These are phyloP conservation scores for Drosophila leonis DNA, from an alignment of 2,888 invertebrate species.

Conservation along the genomic window DNA sequence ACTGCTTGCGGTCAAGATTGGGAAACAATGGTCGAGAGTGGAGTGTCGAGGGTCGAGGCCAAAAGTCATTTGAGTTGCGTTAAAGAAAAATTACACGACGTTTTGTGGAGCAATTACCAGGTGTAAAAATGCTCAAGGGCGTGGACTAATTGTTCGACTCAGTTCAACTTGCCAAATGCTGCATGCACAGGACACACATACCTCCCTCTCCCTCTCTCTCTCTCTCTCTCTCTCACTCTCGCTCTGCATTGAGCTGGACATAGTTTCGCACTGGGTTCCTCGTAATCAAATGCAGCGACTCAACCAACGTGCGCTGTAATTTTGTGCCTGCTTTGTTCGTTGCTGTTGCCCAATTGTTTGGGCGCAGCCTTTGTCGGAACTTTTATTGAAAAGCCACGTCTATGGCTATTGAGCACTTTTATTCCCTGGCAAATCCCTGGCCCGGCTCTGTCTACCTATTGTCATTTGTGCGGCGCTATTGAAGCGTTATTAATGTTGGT, in stretches of 20 bases:
- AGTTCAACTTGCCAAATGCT: slow-evolving; percentile 38
- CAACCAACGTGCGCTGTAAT: slow-evolving; percentile 61
- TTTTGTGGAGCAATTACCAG: slow-evolving; percentile 83
- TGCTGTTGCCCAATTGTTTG: slow-evolving; percentile 59
- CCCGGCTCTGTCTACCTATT: slow-evolving; percentile 6
- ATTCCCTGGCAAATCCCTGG: slow-evolving; percentile 6
- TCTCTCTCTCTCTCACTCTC: neutral
- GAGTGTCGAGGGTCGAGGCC: slow-evolving; percentile 28
- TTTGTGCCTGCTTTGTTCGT: slow-evolving; percentile 64
- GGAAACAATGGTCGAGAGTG: slow-evolving; percentile 40
- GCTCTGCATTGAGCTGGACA: slow-evolving; percentile 42
- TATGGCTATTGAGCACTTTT: slow-evolving; percentile 19
- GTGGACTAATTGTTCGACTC: slow-evolving; percentile 81
- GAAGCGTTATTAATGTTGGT: slow-evolving; percentile 71
- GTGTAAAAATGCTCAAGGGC: slow-evolving; percentile 79
- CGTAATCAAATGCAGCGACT: slow-evolving; percentile 55
- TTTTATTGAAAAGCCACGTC: slow-evolving; percentile 70
- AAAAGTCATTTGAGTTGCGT: slow-evolving; percentile 81
- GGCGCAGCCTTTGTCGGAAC: slow-evolving; percentile 70
- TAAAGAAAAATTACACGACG: slow-evolving; percentile 82
- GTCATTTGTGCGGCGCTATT: slow-evolving; percentile 52
- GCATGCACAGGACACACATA: slow-evolving; percentile 16
- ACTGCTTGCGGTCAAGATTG: slow-evolving; percentile 57
- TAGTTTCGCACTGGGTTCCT: slow-evolving; percentile 34
- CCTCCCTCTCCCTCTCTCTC: neutral